Evolutionary conservation across 2,797 vertebrate genomes (phyloP), one percentile per base, ranked within the genome.

Genomic region (Poeciliopsis infans): DNA sequence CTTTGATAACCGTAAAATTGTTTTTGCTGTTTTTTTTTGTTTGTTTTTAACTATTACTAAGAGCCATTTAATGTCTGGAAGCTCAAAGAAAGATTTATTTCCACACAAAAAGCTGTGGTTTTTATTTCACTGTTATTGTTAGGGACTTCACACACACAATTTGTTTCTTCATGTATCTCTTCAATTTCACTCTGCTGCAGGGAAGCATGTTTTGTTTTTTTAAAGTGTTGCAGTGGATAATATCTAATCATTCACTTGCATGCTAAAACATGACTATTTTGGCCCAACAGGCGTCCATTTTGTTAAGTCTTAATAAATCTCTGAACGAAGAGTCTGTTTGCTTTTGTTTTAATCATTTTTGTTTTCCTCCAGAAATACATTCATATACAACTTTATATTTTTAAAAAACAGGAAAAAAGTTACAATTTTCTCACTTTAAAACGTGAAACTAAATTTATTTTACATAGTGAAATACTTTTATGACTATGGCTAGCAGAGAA

Each of bases 301-400:
- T 90, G 85, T 93, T 88, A 85, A 85, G 86, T 92, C 91, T 91
- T 88, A 96, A 96, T 96, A 95, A 96, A 95, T 83, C 83, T 80
- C 88, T 90, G 79, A 78, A 87, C 83, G 7, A 69, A 3, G 4
- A 31, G 53, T 10, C 49, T 25, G 59, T 59, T 45, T 25, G 7
- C 11, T 76, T 49, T 36, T 47, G 16, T 18, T 28, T 31, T 41
- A 43, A 25, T n/a, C 25, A 49, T 33, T 51, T 51, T 41, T 13
- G 2, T 41, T 69, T 25, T 68, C 1, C 10, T 68, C 41, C 25
- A 5, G 36, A 10, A 55, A n/a, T n/a, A 25, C 8, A n/a, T n/a
- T 55, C n/a, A 55, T n/a, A 10, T 3, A 53, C 51, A 53, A 25
- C 7, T 53, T 25, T 3, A 11, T n/a, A 25, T n/a, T 55, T 51